Evolutionary conservation across 2,113 vertebrate genomes (phyloP).

Genomic region (Datnioides undecimradiatus): DNA sequence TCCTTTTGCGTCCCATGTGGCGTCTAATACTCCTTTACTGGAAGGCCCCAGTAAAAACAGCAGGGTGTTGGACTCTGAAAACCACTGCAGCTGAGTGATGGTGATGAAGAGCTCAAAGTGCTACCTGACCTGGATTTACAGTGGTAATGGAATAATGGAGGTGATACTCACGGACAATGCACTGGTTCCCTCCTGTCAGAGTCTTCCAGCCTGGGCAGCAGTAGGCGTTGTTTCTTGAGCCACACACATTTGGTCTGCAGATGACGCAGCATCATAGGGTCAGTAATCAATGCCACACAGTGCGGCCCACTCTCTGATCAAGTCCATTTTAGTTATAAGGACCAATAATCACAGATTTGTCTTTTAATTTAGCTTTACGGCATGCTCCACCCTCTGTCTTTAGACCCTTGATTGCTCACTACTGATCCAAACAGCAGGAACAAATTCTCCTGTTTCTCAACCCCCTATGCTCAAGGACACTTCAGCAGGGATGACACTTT

Average conservation of each 20-base stretch:
- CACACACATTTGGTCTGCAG: slow-evolving; percentile 96
- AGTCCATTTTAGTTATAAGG: neutral
- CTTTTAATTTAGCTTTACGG: too few relatives aligned
- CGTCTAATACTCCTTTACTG: neutral
- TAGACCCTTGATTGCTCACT: neutral
- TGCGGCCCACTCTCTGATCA: neutral
- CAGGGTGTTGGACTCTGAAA: neutral
- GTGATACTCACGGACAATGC: slow-evolving; percentile 97
- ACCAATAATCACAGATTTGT: neutral
- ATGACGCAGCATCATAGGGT: slow-evolving; percentile 26
- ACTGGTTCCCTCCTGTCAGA: slow-evolving; percentile 97
- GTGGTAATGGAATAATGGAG: neutral
- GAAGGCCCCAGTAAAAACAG: neutral
- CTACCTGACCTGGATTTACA: neutral
- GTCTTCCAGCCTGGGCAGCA: slow-evolving; percentile 99
- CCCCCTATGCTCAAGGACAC: neutral
- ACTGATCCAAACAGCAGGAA: neutral
- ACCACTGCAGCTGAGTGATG: neutral
- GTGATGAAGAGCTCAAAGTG: neutral
- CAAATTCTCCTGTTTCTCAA: neutral
- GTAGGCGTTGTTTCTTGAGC: slow-evolving; percentile 94
- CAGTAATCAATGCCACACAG: slow-evolving; percentile 5
- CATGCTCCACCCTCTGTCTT: neutral
- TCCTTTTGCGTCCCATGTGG: neutral
- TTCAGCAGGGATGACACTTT: neutral